Evolutionary conservation across 2,113 vertebrate genomes (phyloP).

Genomic region (Prunella himalayana): DNA sequence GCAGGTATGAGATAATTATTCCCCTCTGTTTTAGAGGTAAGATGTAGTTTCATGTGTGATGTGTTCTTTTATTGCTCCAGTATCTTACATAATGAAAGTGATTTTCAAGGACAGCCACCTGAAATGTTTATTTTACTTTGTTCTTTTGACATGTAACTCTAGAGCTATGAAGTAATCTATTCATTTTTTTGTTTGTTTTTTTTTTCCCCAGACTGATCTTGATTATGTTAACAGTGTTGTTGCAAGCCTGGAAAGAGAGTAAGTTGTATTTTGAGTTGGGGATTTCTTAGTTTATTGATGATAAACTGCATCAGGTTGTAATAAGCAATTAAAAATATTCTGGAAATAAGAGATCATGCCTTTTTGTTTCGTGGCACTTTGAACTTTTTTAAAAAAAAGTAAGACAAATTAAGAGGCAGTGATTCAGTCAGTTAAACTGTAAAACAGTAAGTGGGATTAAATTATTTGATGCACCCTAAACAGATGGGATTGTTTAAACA

Average conservation of each 20-base stretch:
- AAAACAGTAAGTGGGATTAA: constrained; percentile 1
- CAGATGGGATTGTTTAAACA: neutral
- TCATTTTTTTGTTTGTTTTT: neutral
- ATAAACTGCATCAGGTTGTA: neutral
- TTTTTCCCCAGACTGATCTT: constrained; percentile 82
- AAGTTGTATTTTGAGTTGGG: constrained; percentile 67
- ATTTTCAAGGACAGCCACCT: neutral
- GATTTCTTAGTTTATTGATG: neutral
- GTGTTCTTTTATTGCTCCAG: neutral
- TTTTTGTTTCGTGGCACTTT: neutral
- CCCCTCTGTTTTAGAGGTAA: neutral
- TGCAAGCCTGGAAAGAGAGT: constrained; percentile 92
- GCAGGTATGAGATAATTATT: neutral
- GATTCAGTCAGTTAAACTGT: neutral
- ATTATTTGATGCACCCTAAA: neutral
- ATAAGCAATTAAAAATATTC: neutral
- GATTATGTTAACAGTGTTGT: constrained; percentile 90
- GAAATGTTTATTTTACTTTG: neutral
- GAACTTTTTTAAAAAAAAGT: neutral
- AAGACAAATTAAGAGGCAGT: neutral
- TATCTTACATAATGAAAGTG: neutral
- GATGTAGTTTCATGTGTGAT: neutral
- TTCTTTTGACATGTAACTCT: neutral
- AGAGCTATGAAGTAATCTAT: neutral
- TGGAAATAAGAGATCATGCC: neutral